These are phyloP conservation scores for Botrylloides violaceus DNA, from an alignment of 23 tunicate genomes.

Conservation along the genomic window DNA sequence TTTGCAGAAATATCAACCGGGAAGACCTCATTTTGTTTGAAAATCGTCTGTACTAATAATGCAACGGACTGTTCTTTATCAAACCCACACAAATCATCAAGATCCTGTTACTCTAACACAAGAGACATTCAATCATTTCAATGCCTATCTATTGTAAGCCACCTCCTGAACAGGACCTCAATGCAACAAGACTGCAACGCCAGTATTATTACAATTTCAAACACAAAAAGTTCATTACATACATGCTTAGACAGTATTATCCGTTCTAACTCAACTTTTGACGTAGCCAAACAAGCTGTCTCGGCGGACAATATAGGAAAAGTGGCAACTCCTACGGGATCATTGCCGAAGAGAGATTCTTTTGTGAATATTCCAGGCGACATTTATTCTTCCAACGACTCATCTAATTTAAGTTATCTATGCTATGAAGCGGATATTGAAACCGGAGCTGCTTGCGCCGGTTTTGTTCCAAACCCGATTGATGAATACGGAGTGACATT, in stretches of 20 bases:
- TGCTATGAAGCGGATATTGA: neutral
- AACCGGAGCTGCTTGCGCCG: neutral
- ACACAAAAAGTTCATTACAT: too few species aligned
- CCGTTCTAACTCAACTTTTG: too few species aligned
- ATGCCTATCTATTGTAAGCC: too few species aligned
- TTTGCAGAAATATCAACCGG: constrained; percentile 4
- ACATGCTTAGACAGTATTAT: too few species aligned
- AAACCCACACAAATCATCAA: neutral
- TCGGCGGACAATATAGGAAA: too few species aligned
- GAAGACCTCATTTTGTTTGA: constrained; percentile 14
- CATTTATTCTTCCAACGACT: neutral
- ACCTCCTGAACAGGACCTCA: too few species aligned
- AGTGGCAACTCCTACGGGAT: too few species aligned
- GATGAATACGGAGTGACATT: constrained; percentile 36
- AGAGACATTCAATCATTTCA: too few species aligned
- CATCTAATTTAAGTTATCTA: neutral
- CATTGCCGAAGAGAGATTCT: too few species aligned
- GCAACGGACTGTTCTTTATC: neutral
- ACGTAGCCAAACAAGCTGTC: too few species aligned
- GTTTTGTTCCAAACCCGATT: neutral
- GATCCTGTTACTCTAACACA: too few species aligned
- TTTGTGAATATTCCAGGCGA: neutral
- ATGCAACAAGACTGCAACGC: neutral
- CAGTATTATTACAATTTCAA: neutral
- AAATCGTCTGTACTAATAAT: neutral